Percentiles rank a stretch among this genome's conserved stretches.
Evolutionary conservation across 2,113 vertebrate species (phyloP).

Genomic region (Corvus cornix): DNA sequence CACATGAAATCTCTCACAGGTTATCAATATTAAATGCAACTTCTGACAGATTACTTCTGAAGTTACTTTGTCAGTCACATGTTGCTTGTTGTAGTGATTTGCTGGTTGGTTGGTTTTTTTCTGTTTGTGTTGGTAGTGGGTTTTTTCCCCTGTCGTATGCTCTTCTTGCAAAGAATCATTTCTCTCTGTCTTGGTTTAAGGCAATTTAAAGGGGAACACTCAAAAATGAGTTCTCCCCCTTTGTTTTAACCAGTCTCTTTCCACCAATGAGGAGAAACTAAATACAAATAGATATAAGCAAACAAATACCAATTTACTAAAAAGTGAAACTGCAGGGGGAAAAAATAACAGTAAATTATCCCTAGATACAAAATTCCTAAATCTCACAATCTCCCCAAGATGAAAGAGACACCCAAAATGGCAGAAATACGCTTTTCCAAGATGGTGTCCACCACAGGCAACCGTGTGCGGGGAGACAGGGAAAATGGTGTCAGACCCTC

Average conservation of each 20-base stretch:
- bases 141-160: not conserved
- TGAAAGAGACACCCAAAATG: not conserved
- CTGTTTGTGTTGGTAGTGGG: not conserved
- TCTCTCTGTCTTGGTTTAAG: not conserved
- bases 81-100: not conserved
- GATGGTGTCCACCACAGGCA: rapidly evolving
- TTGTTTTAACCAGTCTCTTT: not conserved
- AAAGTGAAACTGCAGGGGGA: not conserved
- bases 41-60: not conserved
- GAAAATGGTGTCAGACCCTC: too few species aligned
- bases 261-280: not conserved
- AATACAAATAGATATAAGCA: rapidly evolving
- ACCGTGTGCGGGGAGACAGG: rapidly evolving
- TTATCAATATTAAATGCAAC: not conserved
- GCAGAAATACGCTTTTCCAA: not conserved
- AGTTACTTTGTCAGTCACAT: not conserved
- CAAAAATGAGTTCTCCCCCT: not conserved
- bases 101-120: not conserved
- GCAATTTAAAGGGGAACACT: not conserved
- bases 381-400: rapidly evolving
- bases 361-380: not conserved
- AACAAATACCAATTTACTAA: not conserved
- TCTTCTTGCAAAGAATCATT: not conserved
- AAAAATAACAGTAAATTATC: not conserved
- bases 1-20: not conserved